Evolutionary conservation across 1,140 invertebrate genomes (phyloP).

Genomic region (Hesperophylax magnus): DNA sequence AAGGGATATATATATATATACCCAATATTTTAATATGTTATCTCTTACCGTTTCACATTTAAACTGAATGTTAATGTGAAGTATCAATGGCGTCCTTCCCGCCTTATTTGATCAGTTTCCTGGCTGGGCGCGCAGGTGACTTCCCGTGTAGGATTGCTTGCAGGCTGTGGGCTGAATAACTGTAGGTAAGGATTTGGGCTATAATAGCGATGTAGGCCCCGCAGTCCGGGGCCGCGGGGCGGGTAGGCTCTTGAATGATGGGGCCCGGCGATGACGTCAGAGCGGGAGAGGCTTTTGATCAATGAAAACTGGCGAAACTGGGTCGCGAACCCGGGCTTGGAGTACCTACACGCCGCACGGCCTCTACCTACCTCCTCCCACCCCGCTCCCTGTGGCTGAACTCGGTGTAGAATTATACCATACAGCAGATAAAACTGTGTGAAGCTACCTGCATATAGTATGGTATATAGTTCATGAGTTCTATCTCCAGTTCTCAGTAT

Average conservation of each 20-base stretch:
- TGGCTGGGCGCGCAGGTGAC: background rate
- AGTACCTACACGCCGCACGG: background rate
- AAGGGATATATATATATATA: too few relatives aligned
- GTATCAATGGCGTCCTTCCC: too few relatives aligned
- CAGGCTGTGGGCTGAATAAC: too few relatives aligned
- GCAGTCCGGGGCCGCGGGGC: background rate
- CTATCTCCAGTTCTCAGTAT: too few relatives aligned
- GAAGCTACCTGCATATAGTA: too few relatives aligned
- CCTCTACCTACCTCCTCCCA: background rate
- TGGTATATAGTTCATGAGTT: too few relatives aligned
- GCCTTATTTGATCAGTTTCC: background rate
- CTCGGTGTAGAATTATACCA: background rate
- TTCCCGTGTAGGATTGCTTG: background rate
- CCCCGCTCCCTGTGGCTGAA: background rate
- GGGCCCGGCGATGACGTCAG: conserved; percentile 32
- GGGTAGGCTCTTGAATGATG: conserved; percentile 34
- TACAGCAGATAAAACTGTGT: background rate
- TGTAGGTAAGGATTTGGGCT: too few relatives aligned
- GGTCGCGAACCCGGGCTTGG: conserved; percentile 29
- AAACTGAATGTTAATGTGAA: too few relatives aligned
- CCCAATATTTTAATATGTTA: too few relatives aligned
- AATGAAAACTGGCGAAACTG: conserved; percentile 30
- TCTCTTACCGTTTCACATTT: too few relatives aligned
- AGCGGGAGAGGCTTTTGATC: conserved; percentile 18
- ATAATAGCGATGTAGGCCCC: background rate